Conservation (phyloP, 2,113 vertebrate species). For the Vulpes vulpes region DNA sequence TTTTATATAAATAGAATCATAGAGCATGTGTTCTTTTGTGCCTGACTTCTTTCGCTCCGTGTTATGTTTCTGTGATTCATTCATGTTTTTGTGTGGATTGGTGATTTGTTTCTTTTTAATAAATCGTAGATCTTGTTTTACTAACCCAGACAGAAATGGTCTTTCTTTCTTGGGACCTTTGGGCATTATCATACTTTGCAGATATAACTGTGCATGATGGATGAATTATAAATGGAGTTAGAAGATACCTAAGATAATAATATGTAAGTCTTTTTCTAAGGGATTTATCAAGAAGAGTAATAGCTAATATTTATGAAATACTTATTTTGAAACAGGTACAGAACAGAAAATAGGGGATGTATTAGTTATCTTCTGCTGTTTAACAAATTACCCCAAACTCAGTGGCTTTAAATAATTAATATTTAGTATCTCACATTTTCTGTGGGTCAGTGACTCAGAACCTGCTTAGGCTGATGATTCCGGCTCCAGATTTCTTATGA, state of each 20-base stretch:
- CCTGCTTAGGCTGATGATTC: neutral
- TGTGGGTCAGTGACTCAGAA: neutral
- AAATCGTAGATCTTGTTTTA: conserved; percentile 33
- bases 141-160: neutral
- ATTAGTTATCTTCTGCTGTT: neutral
- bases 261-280: neutral
- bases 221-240: neutral
- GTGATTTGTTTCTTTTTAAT: conserved; percentile 39
- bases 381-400: neutral
- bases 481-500: neutral
- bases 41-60: conserved; percentile 33
- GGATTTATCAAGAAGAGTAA: neutral
- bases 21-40: neutral
- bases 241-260: neutral
- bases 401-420: neutral
- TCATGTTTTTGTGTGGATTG: neutral
- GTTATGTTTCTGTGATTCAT: conserved; percentile 42
- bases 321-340: neutral
- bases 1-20: conserved; percentile 59
- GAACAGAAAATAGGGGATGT: neutral
- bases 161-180: neutral
- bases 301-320: neutral
- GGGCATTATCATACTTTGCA: neutral
- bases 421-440: neutral
- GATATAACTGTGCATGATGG: neutral